These are phyloP conservation scores for Clarias batrachus DNA, from an alignment of 2,113 vertebrate species.

Conservation along the genomic window DNA sequence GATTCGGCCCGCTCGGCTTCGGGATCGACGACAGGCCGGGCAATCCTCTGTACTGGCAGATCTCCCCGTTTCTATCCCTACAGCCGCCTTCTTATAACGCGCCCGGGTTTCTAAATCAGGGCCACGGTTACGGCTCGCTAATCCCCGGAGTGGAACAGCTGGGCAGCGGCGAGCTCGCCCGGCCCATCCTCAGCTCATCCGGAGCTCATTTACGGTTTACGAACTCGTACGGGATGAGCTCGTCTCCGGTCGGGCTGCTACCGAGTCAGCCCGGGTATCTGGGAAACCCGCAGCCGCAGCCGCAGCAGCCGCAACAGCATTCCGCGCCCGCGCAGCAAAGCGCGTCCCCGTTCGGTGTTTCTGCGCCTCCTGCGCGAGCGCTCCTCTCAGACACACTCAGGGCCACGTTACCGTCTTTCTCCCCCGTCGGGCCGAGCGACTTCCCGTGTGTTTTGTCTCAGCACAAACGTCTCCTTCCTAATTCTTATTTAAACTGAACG, in stretches of 20 bases:
- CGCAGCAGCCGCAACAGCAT: constrained; percentile 53
- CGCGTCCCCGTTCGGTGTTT: constrained; percentile 57
- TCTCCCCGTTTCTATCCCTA: constrained; percentile 76
- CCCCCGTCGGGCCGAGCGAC: constrained; percentile 62
- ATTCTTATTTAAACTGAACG: constrained; percentile 74
- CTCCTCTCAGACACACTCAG: constrained; percentile 72
- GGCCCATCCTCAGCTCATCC: constrained; percentile 66
- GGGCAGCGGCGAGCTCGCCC: constrained; percentile 68
- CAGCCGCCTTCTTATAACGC: constrained; percentile 76
- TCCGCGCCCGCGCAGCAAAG: constrained; percentile 64
- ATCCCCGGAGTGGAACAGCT: constrained; percentile 72
- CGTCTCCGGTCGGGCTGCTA: constrained; percentile 72
- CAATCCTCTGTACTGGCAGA: constrained; percentile 78
- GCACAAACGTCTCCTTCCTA: constrained; percentile 70
- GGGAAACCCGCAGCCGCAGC: constrained; percentile 55
- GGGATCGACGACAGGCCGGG: constrained; percentile 70
- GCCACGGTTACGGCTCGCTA: constrained; percentile 69
- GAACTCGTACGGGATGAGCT: constrained; percentile 71
- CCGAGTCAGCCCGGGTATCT: constrained; percentile 72
- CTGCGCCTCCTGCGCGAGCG: constrained; percentile 33
- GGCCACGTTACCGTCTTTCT: constrained; percentile 68
- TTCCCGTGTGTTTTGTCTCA: constrained; percentile 70
- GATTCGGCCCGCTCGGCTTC: constrained; percentile 72
- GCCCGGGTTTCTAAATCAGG: constrained; percentile 70
- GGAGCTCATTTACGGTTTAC: constrained; percentile 64